Percentiles rank a stretch among this genome's conserved stretches.
These are phyloP conservation scores for Neuroterus valhalla DNA, from an alignment of 1,140 invertebrate genomes.

Conservation along the genomic window DNA sequence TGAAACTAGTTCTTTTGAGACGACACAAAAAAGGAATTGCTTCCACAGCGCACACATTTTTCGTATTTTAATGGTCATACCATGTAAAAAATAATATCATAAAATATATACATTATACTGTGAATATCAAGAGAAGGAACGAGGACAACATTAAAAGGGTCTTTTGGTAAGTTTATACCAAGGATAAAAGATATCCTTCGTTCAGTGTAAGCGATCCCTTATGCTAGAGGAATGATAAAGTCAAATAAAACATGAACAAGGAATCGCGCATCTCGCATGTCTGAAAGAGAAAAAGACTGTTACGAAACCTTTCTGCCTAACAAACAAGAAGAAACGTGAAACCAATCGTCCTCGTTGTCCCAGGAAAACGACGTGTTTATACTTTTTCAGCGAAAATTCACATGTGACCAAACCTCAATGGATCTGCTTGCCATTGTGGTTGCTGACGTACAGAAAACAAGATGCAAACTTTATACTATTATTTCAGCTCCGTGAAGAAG, in stretches of 20 bases:
- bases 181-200: neutral
- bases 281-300: conserved; percentile 13
- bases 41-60: too few species aligned
- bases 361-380: neutral
- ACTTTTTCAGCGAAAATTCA: neutral
- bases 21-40: too few species aligned
- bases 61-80: too few species aligned
- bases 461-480: too few species aligned
- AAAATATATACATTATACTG: neutral
- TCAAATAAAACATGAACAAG: conserved; percentile 5
- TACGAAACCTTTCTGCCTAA: neutral
- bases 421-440: neutral
- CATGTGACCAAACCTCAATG: neutral
- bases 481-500: too few species aligned
- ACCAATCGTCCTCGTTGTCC: neutral
- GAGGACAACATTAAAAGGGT: neutral
- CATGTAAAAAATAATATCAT: too few species aligned
- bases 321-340: conserved; percentile 13
- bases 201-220: neutral
- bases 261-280: conserved; percentile 19
- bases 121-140: neutral
- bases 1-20: too few species aligned
- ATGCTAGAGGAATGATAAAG: neutral
- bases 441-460: too few species aligned
- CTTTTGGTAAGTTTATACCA: neutral